A percentile compares a stretch with the other conserved stretches of the same genome.
Conservation (phyloP, 2,888 invertebrate species). For the Gymnocheta viridis region DNA sequence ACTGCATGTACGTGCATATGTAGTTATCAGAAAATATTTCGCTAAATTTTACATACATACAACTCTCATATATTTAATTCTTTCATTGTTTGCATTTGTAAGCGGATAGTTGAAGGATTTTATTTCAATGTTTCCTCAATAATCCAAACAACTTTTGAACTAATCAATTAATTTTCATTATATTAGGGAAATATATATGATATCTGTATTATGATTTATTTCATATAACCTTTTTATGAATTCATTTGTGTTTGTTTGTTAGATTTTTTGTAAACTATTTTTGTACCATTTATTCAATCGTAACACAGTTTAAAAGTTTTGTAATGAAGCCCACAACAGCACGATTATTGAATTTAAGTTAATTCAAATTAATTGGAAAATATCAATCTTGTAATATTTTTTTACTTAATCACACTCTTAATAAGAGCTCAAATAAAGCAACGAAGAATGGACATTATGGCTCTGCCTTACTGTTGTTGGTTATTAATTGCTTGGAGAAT, state of each 20-base stretch:
- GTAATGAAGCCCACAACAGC: slow-evolving; percentile 36
- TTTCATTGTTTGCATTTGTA: not conserved
- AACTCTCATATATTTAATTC: too few relatives aligned
- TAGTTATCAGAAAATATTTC: too few relatives aligned
- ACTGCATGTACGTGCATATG: too few relatives aligned
- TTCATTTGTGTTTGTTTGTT: not conserved
- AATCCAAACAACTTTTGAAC: too few relatives aligned
- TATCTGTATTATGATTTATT: too few relatives aligned
- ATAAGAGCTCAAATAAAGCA: slow-evolving; percentile 20
- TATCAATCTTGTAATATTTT: slow-evolving; percentile 56
- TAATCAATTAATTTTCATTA: too few relatives aligned
- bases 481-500: slow-evolving; percentile 38
- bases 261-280: not conserved
- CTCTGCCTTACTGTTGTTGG: slow-evolving; percentile 8
- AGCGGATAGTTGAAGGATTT: not conserved
- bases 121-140: not conserved
- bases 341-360: slow-evolving; percentile 39
- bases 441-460: not conserved
- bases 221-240: too few relatives aligned
- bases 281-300: not conserved
- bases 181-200: too few relatives aligned
- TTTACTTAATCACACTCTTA: slow-evolving; percentile 39
- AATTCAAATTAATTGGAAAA: slow-evolving; percentile 63
- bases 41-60: too few relatives aligned
- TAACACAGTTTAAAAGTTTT: slow-evolving; percentile 35